Base-by-base conservation (phyloP, 53 echinoderm and acorn worm genomes). In the Luidia sarsii region DNA sequence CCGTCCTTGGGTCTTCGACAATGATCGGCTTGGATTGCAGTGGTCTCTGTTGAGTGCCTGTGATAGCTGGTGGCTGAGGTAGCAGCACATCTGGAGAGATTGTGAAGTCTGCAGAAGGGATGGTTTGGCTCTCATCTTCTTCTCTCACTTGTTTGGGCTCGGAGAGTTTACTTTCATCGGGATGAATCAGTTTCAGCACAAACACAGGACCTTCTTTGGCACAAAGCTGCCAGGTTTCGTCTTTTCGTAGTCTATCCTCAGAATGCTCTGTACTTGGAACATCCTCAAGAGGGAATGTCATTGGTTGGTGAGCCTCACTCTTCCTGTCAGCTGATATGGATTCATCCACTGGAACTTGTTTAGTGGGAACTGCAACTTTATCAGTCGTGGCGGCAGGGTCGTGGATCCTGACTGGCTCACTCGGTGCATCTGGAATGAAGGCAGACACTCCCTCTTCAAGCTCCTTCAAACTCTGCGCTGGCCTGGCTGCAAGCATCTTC, bases 381-480 rank as follows among this genome's bases (percentile, higher is more conserved):
- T 67, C 67, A 21, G 25, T 13, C 25, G 25, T 21, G 14, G 1
- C 1, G 21, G 1, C 11, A 71, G 83, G 83, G 33, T 77, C 33
- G 39, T 73, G 84, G 3, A 84, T 36, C 32, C 36, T 71, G 19
- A 84, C 62, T 22, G 84, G 73, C 64, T 73, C 11, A 9, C 25
- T n/a, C 5, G 35, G 23, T 39, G 22, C 43, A 41, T 77, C 64
- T 50, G 72, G 51, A 35, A 84, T 73, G 25, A 34, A 84, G 7
- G 65, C 50, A 37, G 64, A 39, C 18, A 73, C n/a, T 33, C 52
- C 52, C 16, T 71, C 51, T 62, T 83, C 67, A 13, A 93, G 84
- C n/a, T 93, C 89, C 23, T 89, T 83, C 32, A 82, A 35, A 71
- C 50, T 71, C 79, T 68, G 81, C 31, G 89, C 93, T 80, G 93